Base-by-base conservation (phyloP, 2,797 vertebrate species). In the Leptodactylus fallax region DNA sequence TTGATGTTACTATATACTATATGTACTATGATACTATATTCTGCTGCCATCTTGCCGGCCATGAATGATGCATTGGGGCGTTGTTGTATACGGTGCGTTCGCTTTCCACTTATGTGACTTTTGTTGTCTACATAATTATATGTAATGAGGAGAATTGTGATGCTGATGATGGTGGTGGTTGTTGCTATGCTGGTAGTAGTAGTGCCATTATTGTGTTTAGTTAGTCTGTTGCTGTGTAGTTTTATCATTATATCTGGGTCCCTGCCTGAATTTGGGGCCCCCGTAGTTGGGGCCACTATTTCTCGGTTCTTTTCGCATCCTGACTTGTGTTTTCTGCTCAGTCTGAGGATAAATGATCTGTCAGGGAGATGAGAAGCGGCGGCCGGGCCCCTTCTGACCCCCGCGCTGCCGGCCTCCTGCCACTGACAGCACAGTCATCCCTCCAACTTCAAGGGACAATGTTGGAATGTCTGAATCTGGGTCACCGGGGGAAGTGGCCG, bases 381-480 rank as follows among this genome's bases (percentile, higher is more conserved):
- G 55, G 3, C 23, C n/a, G 53, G 19, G 27, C 67, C 71, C 8
- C 71, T 74, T 7, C 19, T 76, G 72, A 76, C 47, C 72, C 23
- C 36, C 36, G 69, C 36, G 47, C 21, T 56, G 49, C 71, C 6
- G 76, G 45, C 72, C 47, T 17, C 47, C 16, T 47, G 69, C 67
- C 14, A 10, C 27, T 21, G 36, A 76, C 36, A 45, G 69, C 27
- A 8, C 72, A 12, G 45, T 51, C 72, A 49, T 23, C 51, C 55
- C 77, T 9, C 76, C 76, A 56, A 55, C 51, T 79, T 36, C 25
- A 55, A 56, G 16, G 77, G 77, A 79, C 77, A 58, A 79, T 79
- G 55, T 7, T 19, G 55, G 77, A 76, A 76, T 76, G 72, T 76
- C 45, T 49, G 72, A 76, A 76, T 76, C 72, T 76, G 72, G 72